Conservation (phyloP, 2,113 vertebrate species). For the Platichthys stellatus region DNA sequence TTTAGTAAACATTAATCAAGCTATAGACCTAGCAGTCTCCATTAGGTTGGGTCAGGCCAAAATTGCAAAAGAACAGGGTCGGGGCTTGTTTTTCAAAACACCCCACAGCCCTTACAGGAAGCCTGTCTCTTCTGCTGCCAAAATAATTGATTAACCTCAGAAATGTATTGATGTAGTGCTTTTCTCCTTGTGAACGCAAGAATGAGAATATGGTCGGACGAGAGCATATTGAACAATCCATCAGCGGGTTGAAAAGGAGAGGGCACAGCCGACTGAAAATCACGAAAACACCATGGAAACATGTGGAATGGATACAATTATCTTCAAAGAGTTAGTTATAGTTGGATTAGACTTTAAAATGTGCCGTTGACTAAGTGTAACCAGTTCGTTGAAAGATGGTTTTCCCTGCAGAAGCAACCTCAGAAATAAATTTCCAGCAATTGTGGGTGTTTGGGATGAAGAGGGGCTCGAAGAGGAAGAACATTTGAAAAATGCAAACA, state of each 20-base stretch:
- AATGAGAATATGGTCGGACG: background rate
- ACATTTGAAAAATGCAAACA: background rate
- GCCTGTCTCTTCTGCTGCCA: background rate
- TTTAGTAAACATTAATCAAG: too few species aligned
- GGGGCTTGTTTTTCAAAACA: too few species aligned
- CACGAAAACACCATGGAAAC: background rate
- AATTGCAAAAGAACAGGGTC: too few species aligned
- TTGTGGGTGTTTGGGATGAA: background rate
- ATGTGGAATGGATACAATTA: background rate
- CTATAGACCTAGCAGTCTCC: too few species aligned
- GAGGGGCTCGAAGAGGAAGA: slow-evolving; percentile 1
- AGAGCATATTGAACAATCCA: background rate
- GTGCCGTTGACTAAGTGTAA: background rate
- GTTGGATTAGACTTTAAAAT: background rate
- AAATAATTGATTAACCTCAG: background rate
- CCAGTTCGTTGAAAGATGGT: background rate
- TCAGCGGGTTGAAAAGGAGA: background rate
- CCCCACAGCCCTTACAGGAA: too few species aligned
- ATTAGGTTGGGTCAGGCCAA: too few species aligned
- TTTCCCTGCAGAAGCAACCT: background rate
- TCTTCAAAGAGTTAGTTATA: too few species aligned
- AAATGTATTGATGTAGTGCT: background rate
- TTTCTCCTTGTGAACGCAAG: background rate
- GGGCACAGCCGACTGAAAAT: background rate
- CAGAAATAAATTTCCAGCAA: background rate